Evolutionary conservation across 2,797 vertebrate species (phyloP).

Genomic region (Pteropus rufus): DNA sequence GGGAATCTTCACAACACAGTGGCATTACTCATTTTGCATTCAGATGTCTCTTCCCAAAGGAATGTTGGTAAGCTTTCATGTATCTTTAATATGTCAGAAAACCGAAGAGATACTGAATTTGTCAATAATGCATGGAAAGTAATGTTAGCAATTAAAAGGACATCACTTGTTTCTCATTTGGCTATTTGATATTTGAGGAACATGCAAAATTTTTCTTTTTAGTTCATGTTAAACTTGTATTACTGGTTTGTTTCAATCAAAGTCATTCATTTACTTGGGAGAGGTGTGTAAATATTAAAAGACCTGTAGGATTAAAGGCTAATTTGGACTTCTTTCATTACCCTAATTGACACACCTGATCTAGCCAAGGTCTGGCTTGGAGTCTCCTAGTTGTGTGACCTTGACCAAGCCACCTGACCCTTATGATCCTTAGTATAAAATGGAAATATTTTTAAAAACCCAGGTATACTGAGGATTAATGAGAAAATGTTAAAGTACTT

Average conservation of each 20-base stretch:
- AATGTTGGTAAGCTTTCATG: slow-evolving; percentile 87
- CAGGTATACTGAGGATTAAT: neutral
- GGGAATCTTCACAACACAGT: slow-evolving; percentile 96
- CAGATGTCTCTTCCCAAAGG: slow-evolving; percentile 90
- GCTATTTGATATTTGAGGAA: neutral
- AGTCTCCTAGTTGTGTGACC: neutral
- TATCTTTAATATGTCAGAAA: neutral
- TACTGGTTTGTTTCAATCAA: neutral
- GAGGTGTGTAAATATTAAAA: neutral
- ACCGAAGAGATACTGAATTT: neutral
- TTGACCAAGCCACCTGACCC: neutral
- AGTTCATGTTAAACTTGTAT: slow-evolving; percentile 17
- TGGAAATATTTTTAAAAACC: neutral
- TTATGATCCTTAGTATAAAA: neutral
- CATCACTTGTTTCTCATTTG: neutral
- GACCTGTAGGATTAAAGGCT: neutral
- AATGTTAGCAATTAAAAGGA: neutral
- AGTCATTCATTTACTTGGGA: neutral
- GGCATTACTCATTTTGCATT: slow-evolving; percentile 93
- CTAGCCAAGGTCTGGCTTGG: neutral
- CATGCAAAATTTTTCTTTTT: neutral
- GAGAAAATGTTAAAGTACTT: neutral
- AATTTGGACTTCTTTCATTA: neutral
- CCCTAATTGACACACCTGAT: neutral
- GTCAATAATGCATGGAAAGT: neutral